phyloP scores from a whole-genome alignment of 2,888 invertebrate species.

The Meliscaeva auricollis region DNA sequence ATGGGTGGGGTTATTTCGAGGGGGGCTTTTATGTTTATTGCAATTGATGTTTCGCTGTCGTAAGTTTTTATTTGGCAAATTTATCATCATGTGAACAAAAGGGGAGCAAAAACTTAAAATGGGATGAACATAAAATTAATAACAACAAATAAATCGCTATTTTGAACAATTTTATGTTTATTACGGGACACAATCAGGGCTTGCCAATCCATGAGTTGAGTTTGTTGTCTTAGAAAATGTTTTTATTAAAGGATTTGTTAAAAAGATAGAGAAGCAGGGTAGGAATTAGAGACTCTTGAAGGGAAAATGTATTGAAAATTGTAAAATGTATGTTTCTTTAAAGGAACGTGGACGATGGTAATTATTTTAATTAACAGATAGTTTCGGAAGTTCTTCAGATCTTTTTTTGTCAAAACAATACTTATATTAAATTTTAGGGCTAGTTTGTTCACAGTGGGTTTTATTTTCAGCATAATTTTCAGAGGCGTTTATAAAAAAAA shows the following conservation, averaged over 20 bases:
- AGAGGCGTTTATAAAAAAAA: too few relatives aligned
- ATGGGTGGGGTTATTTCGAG: not conserved
- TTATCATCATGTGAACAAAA: constrained; percentile 72
- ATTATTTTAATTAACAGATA: too few relatives aligned
- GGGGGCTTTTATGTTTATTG: constrained; percentile 75
- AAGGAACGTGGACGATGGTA: too few relatives aligned
- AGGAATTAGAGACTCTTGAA: too few relatives aligned
- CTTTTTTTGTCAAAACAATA: too few relatives aligned
- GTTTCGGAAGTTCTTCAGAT: too few relatives aligned
- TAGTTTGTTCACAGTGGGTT: too few relatives aligned
- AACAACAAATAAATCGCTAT: constrained; percentile 73
- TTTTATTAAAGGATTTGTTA: not conserved
- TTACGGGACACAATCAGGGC: constrained; percentile 54
- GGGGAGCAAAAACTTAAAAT: constrained; percentile 61
- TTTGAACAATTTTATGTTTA: constrained; percentile 66
- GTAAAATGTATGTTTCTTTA: too few relatives aligned
- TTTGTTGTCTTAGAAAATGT: not conserved
- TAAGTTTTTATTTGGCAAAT: constrained; percentile 76
- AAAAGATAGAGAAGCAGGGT: too few relatives aligned
- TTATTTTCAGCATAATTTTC: too few relatives aligned
- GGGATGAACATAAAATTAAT: constrained; percentile 73
- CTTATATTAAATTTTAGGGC: too few relatives aligned
- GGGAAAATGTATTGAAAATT: too few relatives aligned
- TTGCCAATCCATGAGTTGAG: constrained; percentile 41
- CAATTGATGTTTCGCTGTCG: constrained; percentile 75